These are phyloP conservation scores for Mamestra configurata DNA, from an alignment of 1,140 invertebrate genomes.

Conservation along the genomic window DNA sequence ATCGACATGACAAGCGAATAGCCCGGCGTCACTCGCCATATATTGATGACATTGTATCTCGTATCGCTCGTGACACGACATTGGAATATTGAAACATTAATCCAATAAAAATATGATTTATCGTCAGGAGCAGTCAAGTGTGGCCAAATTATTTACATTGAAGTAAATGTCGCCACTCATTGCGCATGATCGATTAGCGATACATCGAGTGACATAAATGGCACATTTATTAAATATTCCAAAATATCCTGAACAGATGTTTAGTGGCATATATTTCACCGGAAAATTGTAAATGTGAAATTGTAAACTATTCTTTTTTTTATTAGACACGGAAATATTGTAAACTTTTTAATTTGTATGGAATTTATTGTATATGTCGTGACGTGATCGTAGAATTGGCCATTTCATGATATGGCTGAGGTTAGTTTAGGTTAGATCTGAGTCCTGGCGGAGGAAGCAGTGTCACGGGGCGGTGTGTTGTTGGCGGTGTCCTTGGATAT, in stretches of 20 bases:
- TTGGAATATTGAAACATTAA: constrained; percentile 31
- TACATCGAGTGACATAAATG: not conserved
- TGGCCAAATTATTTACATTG: constrained; percentile 23
- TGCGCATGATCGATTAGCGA: not conserved
- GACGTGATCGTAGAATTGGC: too few relatives aligned
- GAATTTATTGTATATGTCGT: too few relatives aligned
- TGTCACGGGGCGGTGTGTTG: too few relatives aligned
- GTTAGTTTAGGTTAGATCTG: too few relatives aligned
- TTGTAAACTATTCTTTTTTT: too few relatives aligned
- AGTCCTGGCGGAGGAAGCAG: too few relatives aligned
- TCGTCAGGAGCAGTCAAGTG: constrained; percentile 5
- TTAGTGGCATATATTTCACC: not conserved
- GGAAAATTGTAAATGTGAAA: too few relatives aligned
- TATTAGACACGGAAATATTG: too few relatives aligned
- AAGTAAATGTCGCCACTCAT: constrained; percentile 14
- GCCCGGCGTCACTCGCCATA: not conserved
- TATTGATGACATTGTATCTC: constrained; percentile 27
- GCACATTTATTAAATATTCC: constrained; percentile 5
- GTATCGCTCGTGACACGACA: not conserved
- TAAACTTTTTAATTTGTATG: too few relatives aligned
- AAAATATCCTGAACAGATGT: not conserved
- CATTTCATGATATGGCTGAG: too few relatives aligned
- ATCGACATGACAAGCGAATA: constrained; percentile 16
- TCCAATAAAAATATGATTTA: constrained; percentile 45
- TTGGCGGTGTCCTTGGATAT: too few relatives aligned